phyloP scores from a whole-genome alignment of 2,888 invertebrate genomes.

The Dolichopus griseipennis region DNA sequence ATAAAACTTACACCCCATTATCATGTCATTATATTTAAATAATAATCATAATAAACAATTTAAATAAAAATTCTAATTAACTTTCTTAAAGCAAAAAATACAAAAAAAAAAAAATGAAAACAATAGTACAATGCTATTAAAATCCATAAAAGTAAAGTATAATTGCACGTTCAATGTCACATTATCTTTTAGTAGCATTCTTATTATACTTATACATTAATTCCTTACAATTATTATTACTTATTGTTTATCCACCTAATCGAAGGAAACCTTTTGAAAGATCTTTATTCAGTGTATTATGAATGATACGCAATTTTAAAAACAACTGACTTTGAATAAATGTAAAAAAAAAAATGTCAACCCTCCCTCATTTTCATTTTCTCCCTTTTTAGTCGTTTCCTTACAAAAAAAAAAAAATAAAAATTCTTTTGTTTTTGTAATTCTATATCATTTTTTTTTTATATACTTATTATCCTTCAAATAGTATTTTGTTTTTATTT shows the following conservation, averaged over 20 bases:
- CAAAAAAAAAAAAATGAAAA: neutral
- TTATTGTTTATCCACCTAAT: neutral
- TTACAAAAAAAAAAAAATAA: too few relatives aligned
- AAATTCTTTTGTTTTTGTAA: neutral
- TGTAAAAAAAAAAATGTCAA: too few relatives aligned
- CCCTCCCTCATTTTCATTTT: neutral
- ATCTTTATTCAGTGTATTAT: neutral
- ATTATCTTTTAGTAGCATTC: neutral
- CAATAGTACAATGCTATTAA: too few relatives aligned
- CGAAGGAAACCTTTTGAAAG: neutral
- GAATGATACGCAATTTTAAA: neutral
- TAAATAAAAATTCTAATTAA: neutral
- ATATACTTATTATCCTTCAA: neutral
- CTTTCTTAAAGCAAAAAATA: neutral
- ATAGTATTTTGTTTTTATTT: neutral
- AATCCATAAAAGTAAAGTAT: neutral
- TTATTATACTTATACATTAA: neutral
- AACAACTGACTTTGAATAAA: neutral
- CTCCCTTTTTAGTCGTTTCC: too few relatives aligned
- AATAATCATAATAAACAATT: neutral
- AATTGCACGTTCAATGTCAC: slow-evolving; percentile 1
- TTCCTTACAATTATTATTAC: neutral
- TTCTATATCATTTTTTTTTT: neutral
- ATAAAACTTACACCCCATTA: too few relatives aligned
- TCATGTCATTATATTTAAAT: neutral